Base-by-base conservation (phyloP, 1,140 invertebrate species). In the Trachelipus rathkii region DNA sequence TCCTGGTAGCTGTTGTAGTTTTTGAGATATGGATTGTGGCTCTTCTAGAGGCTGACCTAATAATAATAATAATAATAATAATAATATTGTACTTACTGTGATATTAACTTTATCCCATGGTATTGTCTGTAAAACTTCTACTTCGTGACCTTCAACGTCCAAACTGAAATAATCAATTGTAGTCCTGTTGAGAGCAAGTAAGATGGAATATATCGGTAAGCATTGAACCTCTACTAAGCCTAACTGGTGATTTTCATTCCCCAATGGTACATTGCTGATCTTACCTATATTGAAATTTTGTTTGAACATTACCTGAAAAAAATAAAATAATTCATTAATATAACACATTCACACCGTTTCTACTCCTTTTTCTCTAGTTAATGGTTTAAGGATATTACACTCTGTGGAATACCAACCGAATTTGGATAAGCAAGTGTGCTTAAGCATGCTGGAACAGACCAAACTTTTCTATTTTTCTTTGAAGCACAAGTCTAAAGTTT, bases 121-220 rank as follows among this genome's bases (percentile, higher is more conserved):
- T 70, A 85, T 83, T 0, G 84, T 84, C 68, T 79, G 74, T 9
- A 85, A 77, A 21, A 85, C 83, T 11, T 69, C 71, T 13, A 83
- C 71, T 78, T 85, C 85, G 15, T 79, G 77, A 24, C 85, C 85
- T 75, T 85, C 84, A 19, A 85, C 81, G 71, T 85, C 85, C 21
- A 85, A 79, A 73, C 83, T 84, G 73, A 85, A 84, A 76, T 84
- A 85, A 77, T 85, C 84, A 5, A 85, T 76, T n/a, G 76, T 79
- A n/a, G 82, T 83, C 46, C 78, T 77, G 73, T 83, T 81, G 15
- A 85, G 68, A 9, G 84, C 84, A 10, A 83, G 67, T 24, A 85
- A 78, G 43, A 85, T 77, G 19, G 84, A 83, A 76, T 82, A 83
- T 9, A 85, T 69, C 0, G 84, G 84, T 45, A 85, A 82, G 73